Conservation (phyloP, 1,140 invertebrate species). For the Ostrea denselamellosa region DNA sequence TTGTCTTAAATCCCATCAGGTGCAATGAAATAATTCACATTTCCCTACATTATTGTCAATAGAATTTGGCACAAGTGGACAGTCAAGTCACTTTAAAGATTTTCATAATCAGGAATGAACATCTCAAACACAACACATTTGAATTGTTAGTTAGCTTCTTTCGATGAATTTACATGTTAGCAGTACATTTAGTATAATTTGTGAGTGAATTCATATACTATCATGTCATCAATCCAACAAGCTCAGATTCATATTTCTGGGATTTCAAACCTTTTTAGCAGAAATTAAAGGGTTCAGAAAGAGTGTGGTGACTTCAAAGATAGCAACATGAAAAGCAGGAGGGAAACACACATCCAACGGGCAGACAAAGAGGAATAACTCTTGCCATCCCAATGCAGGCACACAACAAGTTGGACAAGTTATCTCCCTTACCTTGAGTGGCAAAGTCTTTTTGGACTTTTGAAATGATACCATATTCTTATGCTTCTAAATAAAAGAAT, state of each 20-base stretch:
- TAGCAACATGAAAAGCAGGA: neutral
- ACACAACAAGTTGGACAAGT: conserved; percentile 24
- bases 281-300: neutral
- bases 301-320: neutral
- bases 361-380: conserved; percentile 25
- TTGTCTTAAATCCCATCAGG: too few relatives aligned
- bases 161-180: neutral
- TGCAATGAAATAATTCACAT: too few relatives aligned
- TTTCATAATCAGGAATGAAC: too few relatives aligned
- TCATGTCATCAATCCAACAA: neutral
- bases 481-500: conserved; percentile 31
- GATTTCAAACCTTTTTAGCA: neutral
- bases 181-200: neutral
- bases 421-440: conserved; percentile 31
- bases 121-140: neutral
- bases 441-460: neutral
- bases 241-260: neutral
- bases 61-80: too few relatives aligned
- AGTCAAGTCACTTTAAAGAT: too few relatives aligned
- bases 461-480: conserved; percentile 27
- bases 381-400: conserved; percentile 24
- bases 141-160: neutral
- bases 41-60: too few relatives aligned
- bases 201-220: neutral
- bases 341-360: neutral